Evolutionary conservation across 2,113 vertebrate species (phyloP), one percentile per base, ranked within the genome.

Genomic region (Taurulus bubalis): DNA sequence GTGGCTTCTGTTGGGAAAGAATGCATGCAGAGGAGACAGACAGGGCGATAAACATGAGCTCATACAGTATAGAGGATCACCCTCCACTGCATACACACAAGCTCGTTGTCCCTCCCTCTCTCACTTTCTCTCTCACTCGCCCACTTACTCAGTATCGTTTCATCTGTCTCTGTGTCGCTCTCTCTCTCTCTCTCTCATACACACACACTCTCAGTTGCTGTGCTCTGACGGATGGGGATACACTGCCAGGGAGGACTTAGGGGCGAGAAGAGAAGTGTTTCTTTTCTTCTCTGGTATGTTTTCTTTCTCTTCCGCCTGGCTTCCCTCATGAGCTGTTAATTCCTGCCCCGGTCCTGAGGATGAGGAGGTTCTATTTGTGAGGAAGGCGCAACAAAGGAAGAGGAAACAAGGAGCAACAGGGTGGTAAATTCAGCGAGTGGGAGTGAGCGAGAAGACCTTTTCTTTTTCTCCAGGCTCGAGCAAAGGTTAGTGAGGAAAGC

Each of bases 181-280:
- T 34, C 76, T 72, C 72, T 64, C 73, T 87, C 30, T 73, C 79
- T 76, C 81, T 20, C 82, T 40, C 72, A 15, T 75, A 14, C 82
- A 34, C 84, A 28, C 79, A 74, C 90, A 45, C 90, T 47, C 82
- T 68, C 84, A 85, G 85, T 86, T 56, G 80, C 85, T 80, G 89
- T 34, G 86, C 90, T 90, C 85, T 83, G 88, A 87, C 91, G 75
- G 86, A 88, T 93, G 83, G 84, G 85, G 91, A 94, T 85, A 92
- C 89, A 84, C 90, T 84, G 89, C 89, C 85, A 71, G 86, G 79
- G 83, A 87, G 79, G 90, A 92, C 87, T 93, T 83, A 80, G 56
- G 87, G 84, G 87, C 72, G 82, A 81, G 80, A 77, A 88, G 90
- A 92, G 86, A 68, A 84, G 87, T 84, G 83, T 71, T 88, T 87